Conservation (phyloP, 2,113 vertebrate genomes). For the Petrocephalus microphthalmus region DNA sequence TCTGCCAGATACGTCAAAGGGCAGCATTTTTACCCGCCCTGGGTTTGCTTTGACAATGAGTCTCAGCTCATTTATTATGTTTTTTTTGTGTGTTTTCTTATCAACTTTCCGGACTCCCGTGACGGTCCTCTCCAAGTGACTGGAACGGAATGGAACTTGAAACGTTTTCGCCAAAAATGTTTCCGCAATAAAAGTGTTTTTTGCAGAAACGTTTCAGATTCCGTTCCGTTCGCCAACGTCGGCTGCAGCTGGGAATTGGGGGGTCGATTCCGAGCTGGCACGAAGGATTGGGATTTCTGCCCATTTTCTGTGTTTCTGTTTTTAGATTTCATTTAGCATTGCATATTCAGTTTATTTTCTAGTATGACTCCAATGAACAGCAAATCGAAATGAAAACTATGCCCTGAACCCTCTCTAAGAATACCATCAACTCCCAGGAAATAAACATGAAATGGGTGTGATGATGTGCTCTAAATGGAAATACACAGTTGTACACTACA, state of each 20-base stretch:
- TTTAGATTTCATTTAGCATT: background rate
- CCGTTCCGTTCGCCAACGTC: conserved; percentile 62
- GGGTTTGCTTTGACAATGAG: background rate
- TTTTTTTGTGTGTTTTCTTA: background rate
- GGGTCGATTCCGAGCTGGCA: background rate
- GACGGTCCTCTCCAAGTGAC: conserved; percentile 23
- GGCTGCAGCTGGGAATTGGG: background rate
- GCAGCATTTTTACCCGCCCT: background rate
- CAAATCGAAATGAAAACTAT: background rate
- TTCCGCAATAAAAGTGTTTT: conserved; percentile 71
- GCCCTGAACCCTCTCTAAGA: background rate
- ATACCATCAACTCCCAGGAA: background rate
- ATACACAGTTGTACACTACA: background rate
- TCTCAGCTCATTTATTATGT: background rate
- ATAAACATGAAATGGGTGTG: background rate
- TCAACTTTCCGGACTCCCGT: background rate
- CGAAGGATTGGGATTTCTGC: background rate
- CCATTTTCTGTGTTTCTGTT: background rate
- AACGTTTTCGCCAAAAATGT: conserved; percentile 81
- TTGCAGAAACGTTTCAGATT: conserved; percentile 82
- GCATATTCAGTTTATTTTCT: background rate
- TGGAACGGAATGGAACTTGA: conserved; percentile 73
- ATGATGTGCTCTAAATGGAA: background rate
- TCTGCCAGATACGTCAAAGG: background rate
- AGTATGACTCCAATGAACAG: background rate